phyloP scores from a whole-genome alignment of 1,140 invertebrate species.

The Zophobas atratus region DNA sequence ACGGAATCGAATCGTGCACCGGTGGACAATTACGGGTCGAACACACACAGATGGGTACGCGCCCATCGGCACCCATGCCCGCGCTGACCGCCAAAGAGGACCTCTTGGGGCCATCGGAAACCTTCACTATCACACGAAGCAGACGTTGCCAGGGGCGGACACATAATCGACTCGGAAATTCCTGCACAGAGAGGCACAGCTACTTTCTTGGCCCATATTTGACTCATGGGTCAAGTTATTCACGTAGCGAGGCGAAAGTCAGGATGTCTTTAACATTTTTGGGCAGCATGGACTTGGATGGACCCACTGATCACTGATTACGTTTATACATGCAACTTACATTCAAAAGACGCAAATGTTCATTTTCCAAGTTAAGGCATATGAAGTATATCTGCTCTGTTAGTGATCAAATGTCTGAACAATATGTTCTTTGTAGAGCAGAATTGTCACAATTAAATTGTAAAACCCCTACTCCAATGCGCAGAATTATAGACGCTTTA shows the following conservation, averaged over 20 bases:
- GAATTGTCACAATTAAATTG: no score
- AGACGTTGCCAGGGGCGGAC: constrained; percentile 1
- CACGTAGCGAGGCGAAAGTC: no score
- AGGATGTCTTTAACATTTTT: background rate
- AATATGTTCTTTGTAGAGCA: no score
- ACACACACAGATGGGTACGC: constrained; percentile 11
- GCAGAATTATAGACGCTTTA: no score
- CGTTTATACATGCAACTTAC: no score
- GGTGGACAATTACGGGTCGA: constrained; percentile 36
- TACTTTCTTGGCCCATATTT: constrained; percentile 12
- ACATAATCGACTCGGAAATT: background rate
- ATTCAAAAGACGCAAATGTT: no score
- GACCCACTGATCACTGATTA: no score
- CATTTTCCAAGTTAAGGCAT: no score
- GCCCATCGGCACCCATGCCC: constrained; percentile 3
- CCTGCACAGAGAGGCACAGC: background rate
- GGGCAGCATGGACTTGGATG: background rate
- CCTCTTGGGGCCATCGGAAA: background rate
- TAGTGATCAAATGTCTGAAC: no score
- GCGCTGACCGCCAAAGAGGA: background rate
- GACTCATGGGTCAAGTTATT: background rate
- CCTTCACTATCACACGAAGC: constrained; percentile 1
- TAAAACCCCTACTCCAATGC: no score
- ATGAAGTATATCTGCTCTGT: no score
- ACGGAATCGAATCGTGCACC: constrained; percentile 50